phyloP scores from a whole-genome alignment of 2,888 invertebrate genomes.

The Torymus tubicola region DNA sequence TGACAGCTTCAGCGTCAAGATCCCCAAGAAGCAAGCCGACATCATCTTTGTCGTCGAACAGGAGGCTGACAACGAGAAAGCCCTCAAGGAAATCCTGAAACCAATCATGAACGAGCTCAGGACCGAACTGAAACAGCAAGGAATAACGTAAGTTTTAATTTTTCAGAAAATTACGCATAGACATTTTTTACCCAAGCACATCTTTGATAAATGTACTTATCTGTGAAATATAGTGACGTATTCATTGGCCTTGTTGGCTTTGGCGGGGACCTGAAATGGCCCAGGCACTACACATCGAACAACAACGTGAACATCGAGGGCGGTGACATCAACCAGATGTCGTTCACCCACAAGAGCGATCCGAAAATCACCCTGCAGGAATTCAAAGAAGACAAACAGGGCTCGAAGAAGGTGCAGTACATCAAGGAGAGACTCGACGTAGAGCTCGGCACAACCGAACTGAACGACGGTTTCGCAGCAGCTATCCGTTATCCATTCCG shows the following conservation, averaged over 20 bases:
- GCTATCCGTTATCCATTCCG: slow-evolving; percentile 85
- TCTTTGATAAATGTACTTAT: too few relatives aligned
- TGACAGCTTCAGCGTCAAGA: slow-evolving; percentile 81
- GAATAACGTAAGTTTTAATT: slow-evolving; percentile 78
- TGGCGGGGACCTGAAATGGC: slow-evolving; percentile 78
- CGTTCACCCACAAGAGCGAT: slow-evolving; percentile 67
- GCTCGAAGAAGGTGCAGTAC: slow-evolving; percentile 65
- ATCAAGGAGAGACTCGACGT: slow-evolving; percentile 75
- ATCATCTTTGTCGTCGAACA: slow-evolving; percentile 88
- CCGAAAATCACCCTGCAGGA: slow-evolving; percentile 69
- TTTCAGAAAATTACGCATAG: too few relatives aligned
- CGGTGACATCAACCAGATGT: slow-evolving; percentile 75
- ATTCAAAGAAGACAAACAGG: slow-evolving; percentile 63
- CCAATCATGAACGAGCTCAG: slow-evolving; percentile 81
- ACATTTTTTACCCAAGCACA: too few relatives aligned
- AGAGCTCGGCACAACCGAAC: slow-evolving; percentile 76
- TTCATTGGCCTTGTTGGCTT: slow-evolving; percentile 80
- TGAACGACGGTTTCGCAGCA: slow-evolving; percentile 80
- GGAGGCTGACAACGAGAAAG: slow-evolving; percentile 80
- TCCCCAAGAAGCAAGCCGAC: slow-evolving; percentile 87
- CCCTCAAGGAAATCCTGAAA: slow-evolving; percentile 81
- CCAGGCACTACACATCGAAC: slow-evolving; percentile 79
- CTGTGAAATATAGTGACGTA: slow-evolving; percentile 76
- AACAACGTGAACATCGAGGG: slow-evolving; percentile 78
- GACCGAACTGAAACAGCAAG: slow-evolving; percentile 81